Base-by-base conservation (phyloP, 2,888 invertebrate species). In the Drosophila acutilabella region DNA sequence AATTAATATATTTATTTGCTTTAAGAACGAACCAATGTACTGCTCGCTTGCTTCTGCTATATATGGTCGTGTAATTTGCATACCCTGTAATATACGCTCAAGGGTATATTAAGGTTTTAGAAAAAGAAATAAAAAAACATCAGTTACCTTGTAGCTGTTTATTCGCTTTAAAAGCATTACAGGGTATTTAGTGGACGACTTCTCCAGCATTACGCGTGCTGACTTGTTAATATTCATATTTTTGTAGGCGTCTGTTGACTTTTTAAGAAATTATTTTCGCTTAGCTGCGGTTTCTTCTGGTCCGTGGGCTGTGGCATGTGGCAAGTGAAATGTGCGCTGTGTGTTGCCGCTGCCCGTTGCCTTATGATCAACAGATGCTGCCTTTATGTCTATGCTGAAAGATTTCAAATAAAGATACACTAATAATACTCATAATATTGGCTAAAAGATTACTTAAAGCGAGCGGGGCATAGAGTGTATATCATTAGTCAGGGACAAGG, bases 1-100 rank as follows among this genome's bases (percentile, higher is more conserved):
- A 83, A 76, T 71, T 78, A 66, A 69, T 72, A 70, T 58, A 67
- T 64, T 48, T 53, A 57, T 48, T 36, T 57, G 38, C 26, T 13
- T 45, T 14, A 45, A 45, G 18, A 61, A 53, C n/a, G 20, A 23
- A 33, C 44, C 45, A 52, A 23, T 45, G 48, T 56, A 42, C 41
- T 20, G 33, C 20, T 18, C 10, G 36, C 36, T 36, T 13, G 13
- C 36, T 36, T 13, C 1, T 13, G 36, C 42, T 56, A 51, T 45
- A 61, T 62, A 61, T 59, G 65, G 69, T 57, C 56, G 59, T 69
- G 61, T 73, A 72, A 64, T 60, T 47, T 60, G 7, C 16, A 33
- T 62, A 48, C 36, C 45, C 51, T 41, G 30, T 8, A 30, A 30
- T 8, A 2, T 13, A 16, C 10, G 11, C 18, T 30, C 7, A 30